Percentiles rank a stretch among this genome's conserved stretches.
Evolutionary conservation across 2,888 invertebrate genomes (phyloP).

Genomic region (Drosophila sordidula): DNA sequence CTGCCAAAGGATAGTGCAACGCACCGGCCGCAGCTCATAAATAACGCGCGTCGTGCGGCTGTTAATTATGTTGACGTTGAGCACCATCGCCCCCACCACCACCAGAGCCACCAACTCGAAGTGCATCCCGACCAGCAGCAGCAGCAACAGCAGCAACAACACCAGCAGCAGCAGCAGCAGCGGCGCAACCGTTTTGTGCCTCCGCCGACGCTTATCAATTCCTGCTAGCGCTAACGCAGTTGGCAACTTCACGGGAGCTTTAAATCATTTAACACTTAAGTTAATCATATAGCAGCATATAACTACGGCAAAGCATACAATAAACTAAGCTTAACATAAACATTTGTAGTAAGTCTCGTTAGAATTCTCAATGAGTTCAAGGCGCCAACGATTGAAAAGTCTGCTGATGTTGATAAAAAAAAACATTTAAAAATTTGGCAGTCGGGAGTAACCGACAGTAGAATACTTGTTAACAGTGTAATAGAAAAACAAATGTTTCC

Average conservation of each 20-base stretch:
- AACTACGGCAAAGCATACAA: slow-evolving; percentile 7
- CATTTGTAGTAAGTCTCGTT: neutral
- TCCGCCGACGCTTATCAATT: slow-evolving; percentile 67
- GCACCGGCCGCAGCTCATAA: slow-evolving; percentile 34
- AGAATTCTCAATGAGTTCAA: too few species aligned
- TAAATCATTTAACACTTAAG: slow-evolving; percentile 39
- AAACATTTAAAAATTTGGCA: too few species aligned
- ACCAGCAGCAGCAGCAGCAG: slow-evolving; percentile 34
- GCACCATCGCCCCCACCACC: slow-evolving; percentile 45
- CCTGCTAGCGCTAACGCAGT: slow-evolving; percentile 74
- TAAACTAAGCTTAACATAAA: slow-evolving; percentile 19
- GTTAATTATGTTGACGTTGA: slow-evolving; percentile 73
- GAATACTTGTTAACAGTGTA: too few species aligned
- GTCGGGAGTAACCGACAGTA: too few species aligned
- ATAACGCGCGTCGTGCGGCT: slow-evolving; percentile 52
- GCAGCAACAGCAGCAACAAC: slow-evolving; percentile 28
- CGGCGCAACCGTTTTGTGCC: slow-evolving; percentile 54
- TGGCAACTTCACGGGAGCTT: slow-evolving; percentile 36
- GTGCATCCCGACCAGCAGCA: slow-evolving; percentile 36
- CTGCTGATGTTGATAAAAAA: too few species aligned
- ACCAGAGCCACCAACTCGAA: slow-evolving; percentile 16
- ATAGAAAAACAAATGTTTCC: too few species aligned
- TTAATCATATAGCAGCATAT: slow-evolving; percentile 1
- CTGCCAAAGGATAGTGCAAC: slow-evolving; percentile 52
- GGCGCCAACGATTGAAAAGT: too few species aligned